Percentiles rank a stretch among this genome's conserved stretches.
These are phyloP conservation scores for Schizaphis graminum DNA, from an alignment of 2,888 invertebrate species.

Conservation along the genomic window DNA sequence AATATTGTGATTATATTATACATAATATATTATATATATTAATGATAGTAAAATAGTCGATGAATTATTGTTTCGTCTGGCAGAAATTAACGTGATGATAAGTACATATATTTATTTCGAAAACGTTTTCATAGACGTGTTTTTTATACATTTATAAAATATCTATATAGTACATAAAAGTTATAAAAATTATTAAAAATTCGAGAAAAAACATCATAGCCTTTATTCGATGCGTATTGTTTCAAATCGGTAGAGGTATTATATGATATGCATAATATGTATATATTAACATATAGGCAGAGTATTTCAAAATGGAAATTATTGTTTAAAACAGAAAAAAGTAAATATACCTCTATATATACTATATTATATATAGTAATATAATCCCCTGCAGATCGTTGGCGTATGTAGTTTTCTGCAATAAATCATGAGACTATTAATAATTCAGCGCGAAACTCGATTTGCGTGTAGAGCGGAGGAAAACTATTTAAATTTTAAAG, in stretches of 20 bases:
- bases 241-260: neutral
- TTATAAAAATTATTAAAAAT: neutral
- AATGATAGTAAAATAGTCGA: neutral
- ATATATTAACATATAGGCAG: neutral
- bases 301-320: slow-evolving; percentile 32
- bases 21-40: neutral
- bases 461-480: slow-evolving; percentile 29
- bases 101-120: neutral
- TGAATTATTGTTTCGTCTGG: neutral
- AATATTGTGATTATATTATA: slow-evolving; percentile 12
- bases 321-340: slow-evolving; percentile 21
- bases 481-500: slow-evolving; percentile 39
- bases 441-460: slow-evolving; percentile 23
- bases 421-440: slow-evolving; percentile 38
- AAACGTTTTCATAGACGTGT: neutral
- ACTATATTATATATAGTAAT: neutral
- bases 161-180: neutral
- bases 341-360: neutral
- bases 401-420: slow-evolving; percentile 17
- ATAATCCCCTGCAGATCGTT: neutral
- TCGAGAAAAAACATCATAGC: neutral
- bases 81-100: neutral
- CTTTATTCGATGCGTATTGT: slow-evolving; percentile 21
- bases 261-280: neutral
- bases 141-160: neutral